A percentile compares a stretch with the other conserved stretches of the same genome.
Conservation (phyloP, 1,140 invertebrate species). For the Berghia stephanieae region DNA sequence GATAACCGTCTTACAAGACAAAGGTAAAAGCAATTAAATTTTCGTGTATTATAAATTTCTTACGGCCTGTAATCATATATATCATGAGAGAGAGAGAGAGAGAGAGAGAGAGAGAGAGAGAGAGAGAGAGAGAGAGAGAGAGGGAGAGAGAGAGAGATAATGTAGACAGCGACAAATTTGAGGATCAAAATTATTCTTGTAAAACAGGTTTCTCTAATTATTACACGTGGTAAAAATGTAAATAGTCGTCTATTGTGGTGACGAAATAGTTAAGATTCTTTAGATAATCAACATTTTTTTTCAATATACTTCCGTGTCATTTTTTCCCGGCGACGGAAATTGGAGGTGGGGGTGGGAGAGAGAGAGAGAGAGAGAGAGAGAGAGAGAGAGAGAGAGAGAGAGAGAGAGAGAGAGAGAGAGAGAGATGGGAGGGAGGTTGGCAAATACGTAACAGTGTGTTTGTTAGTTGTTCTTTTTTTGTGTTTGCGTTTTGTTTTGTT, state of each 20-base stretch:
- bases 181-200: background rate
- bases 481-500: background rate
- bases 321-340: background rate
- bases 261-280: background rate
- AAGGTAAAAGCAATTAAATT: no score
- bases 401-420: no score
- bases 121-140: background rate
- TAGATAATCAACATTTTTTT: background rate
- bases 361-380: background rate
- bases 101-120: conserved; percentile 11
- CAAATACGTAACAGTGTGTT: background rate
- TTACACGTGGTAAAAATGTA: background rate
- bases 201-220: background rate
- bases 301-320: background rate
- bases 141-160: background rate
- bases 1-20: no score
- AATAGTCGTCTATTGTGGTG: background rate
- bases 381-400: background rate
- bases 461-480: background rate
- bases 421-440: no score
- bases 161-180: background rate
- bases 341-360: background rate
- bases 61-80: no score
- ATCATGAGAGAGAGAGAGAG: conserved; percentile 9
- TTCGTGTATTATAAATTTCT: no score